Conservation (phyloP, 2,113 vertebrate species). For the Procavia capensis region DNA sequence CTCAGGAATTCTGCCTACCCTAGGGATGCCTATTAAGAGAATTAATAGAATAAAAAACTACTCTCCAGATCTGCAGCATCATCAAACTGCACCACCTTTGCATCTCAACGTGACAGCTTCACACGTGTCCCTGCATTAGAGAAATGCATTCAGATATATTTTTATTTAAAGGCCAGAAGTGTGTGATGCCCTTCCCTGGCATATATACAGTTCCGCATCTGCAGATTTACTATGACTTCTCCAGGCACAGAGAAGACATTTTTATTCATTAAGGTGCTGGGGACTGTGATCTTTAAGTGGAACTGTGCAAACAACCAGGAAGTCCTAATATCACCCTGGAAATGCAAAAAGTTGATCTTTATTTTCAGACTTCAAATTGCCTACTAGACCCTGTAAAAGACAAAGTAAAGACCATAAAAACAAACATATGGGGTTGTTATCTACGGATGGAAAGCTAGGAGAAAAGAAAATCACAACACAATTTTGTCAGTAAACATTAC, state of each 20-base stretch:
- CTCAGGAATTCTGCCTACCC: neutral
- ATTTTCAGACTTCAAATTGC: constrained; percentile 79
- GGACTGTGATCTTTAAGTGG: constrained; percentile 79
- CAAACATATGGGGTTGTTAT: constrained; percentile 72
- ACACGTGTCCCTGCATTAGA: neutral
- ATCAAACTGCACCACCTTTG: neutral
- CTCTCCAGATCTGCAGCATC: neutral
- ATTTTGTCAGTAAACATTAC: constrained; percentile 85
- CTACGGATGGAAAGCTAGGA: constrained; percentile 70
- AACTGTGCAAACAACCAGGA: constrained; percentile 78
- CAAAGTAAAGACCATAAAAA: constrained; percentile 81
- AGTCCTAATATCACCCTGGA: constrained; percentile 80
- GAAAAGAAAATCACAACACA: constrained; percentile 79
- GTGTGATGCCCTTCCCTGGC: constrained; percentile 15
- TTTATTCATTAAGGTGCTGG: constrained; percentile 69
- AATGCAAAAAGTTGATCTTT: constrained; percentile 80
- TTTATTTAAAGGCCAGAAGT: constrained; percentile 53
- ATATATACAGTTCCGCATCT: constrained; percentile 45
- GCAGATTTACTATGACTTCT: constrained; percentile 66
- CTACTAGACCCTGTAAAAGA: constrained; percentile 77
- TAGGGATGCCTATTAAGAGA: neutral
- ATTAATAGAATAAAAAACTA: too few species aligned
- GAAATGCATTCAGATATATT: constrained; percentile 18
- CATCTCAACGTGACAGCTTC: neutral
- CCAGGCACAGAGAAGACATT: constrained; percentile 67